These are phyloP conservation scores for Sceloporus undulatus DNA, from an alignment of 2,113 vertebrate species.

Conservation along the genomic window DNA sequence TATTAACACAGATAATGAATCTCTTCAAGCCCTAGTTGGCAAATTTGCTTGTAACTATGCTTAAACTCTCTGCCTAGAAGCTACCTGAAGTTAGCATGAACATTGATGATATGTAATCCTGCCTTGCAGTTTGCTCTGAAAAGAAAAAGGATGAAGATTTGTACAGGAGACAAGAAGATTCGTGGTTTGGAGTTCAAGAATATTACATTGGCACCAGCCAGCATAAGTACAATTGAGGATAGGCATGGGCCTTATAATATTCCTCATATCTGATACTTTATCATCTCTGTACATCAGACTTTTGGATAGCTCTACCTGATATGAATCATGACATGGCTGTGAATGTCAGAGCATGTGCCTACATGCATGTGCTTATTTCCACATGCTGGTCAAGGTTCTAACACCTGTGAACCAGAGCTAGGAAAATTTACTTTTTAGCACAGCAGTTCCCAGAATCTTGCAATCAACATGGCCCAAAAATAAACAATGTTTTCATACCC, in stretches of 20 bases:
- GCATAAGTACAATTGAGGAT: no score
- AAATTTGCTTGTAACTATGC: background rate
- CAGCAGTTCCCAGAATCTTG: no score
- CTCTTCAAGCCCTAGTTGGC: background rate
- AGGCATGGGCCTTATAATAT: no score
- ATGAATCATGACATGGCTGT: background rate
- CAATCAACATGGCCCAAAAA: no score
- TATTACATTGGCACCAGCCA: background rate
- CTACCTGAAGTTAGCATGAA: background rate
- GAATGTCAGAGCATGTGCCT: no score
- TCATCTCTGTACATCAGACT: background rate
- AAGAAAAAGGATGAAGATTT: background rate
- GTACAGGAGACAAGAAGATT: background rate
- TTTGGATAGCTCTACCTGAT: background rate
- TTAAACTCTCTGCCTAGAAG: background rate
- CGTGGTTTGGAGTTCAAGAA: background rate
- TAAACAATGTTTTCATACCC: no score
- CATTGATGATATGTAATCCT: background rate
- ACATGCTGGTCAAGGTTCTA: background rate
- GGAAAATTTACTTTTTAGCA: background rate
- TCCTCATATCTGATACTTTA: background rate
- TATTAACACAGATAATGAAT: background rate
- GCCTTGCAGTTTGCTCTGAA: background rate
- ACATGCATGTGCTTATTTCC: background rate
- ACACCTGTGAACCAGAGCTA: background rate